Base-by-base conservation (phyloP, 1,140 invertebrate species). In the Lepidurus apus region DNA sequence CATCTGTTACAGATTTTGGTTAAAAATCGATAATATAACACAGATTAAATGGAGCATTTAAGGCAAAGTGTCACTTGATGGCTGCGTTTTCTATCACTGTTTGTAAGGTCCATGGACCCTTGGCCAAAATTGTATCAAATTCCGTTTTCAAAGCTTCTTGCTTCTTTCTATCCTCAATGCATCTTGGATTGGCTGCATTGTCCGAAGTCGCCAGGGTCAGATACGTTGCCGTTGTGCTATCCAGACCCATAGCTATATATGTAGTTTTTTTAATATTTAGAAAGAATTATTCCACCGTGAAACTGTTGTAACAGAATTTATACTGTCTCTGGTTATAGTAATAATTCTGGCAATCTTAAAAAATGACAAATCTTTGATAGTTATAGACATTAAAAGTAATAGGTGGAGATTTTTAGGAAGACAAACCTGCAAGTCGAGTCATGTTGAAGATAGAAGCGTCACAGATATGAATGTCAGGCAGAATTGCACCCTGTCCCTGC, bases 211-310 rank as follows among this genome's bases (percentile, higher is more conserved):
- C 26, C 7, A 79, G 34, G 1, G 74, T 47, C 78, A 79, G 17
- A 34, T 79, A 79, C 24, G 65, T 74, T 1, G 42, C 78, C 78
- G 47, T 79, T 9, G 44, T 79, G 8, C 53, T 74, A 43, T 79
- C 47, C 13, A 79, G 74, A 0, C 78, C 78, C 44, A 79, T 47
- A 7, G 73, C 78, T 79, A 26, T 34, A 4, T 34, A 26, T 1
- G 26, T 26, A 26, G 0, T 34, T 34, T 34, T 34, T 34, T 0
- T 4, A 34, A 34, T 3, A 34, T 34, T 34, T 34, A 34, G 34
- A 34, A 34, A 34, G 34, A 34, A 34, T 34, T 4, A 34, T 34
- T 34, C 4, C 3, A 34, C 34, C 2, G 34, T 3, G 34, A 34
- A 34, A 34, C 26, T 34, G 26, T 34, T 34, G 26, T 34, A 34